A percentile compares a stretch with the other conserved stretches of the same genome.
Evolutionary conservation across 2,797 vertebrate genomes (phyloP).

Genomic region (Pteronotus mesoamericanus): DNA sequence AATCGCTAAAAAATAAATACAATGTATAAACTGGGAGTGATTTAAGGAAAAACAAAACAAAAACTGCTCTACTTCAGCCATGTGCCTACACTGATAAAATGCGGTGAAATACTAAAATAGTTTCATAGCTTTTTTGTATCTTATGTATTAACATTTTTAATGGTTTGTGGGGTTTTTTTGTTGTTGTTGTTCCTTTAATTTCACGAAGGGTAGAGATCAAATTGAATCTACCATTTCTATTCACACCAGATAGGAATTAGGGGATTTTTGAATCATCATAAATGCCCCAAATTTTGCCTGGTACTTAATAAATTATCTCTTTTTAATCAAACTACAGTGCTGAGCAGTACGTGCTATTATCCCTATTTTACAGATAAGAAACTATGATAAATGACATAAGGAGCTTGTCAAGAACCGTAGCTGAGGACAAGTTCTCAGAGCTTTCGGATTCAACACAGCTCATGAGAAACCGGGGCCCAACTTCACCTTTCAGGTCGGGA

Average conservation of each 20-base stretch:
- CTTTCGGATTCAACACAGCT: fast-evolving
- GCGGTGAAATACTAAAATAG: neutral
- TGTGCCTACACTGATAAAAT: neutral
- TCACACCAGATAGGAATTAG: neutral
- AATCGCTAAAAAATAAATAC: neutral
- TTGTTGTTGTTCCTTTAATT: neutral
- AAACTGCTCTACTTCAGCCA: neutral
- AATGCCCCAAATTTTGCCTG: neutral
- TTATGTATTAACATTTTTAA: neutral
- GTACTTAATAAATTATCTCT: neutral
- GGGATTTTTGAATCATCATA: neutral
- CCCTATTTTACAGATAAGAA: neutral
- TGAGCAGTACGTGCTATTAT: neutral
- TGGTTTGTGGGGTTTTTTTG: too few species aligned
- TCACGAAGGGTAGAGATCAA: neutral
- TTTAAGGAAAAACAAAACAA: neutral
- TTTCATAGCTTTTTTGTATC: neutral
- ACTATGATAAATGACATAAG: neutral
- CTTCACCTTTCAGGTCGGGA: neutral
- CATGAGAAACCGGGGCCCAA: neutral
- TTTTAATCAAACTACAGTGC: neutral
- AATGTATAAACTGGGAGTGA: neutral
- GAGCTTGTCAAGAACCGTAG: neutral
- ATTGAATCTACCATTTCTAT: neutral
- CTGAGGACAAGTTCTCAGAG: neutral